phyloP scores from a whole-genome alignment of 2,888 invertebrate genomes.

The Nebria brevicollis region DNA sequence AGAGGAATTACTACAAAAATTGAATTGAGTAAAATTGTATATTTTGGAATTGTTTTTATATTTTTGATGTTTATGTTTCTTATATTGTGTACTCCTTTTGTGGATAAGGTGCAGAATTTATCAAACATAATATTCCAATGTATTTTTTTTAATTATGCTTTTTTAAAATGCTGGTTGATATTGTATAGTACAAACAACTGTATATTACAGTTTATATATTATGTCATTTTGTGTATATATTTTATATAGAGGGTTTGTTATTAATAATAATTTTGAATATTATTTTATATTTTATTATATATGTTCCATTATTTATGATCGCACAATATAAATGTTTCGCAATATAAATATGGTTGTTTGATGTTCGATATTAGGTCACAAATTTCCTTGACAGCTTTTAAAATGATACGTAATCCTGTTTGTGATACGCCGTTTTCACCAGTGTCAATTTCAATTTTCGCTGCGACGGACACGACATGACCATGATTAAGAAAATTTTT shows the following conservation, averaged over 20 bases:
- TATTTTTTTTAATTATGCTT: constrained; percentile 6
- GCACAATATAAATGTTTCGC: constrained; percentile 31
- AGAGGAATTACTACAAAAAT: too few relatives aligned
- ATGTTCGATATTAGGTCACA: constrained; percentile 29
- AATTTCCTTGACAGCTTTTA: constrained; percentile 24
- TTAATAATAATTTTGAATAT: constrained; percentile 30
- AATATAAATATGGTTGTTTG: constrained; percentile 14
- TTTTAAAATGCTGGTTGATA: background rate
- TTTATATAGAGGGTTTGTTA: constrained; percentile 21
- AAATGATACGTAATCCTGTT: constrained; percentile 10
- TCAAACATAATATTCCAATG: constrained; percentile 8
- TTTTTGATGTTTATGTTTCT: background rate
- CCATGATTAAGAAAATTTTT: background rate
- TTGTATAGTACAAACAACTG: constrained; percentile 17
- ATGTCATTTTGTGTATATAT: constrained; percentile 32
- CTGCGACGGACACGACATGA: background rate
- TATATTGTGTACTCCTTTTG: constrained; percentile 10
- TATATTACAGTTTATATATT: constrained; percentile 16
- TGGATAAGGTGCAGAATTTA: background rate
- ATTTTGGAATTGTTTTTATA: background rate
- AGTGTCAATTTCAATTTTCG: background rate
- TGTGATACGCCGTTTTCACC: constrained; percentile 16
- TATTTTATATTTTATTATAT: constrained; percentile 38
- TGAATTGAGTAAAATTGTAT: background rate
- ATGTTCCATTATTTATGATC: constrained; percentile 31